Conservation (phyloP, 2,113 vertebrate species). For the Brachyhypopomus occidentalis region DNA sequence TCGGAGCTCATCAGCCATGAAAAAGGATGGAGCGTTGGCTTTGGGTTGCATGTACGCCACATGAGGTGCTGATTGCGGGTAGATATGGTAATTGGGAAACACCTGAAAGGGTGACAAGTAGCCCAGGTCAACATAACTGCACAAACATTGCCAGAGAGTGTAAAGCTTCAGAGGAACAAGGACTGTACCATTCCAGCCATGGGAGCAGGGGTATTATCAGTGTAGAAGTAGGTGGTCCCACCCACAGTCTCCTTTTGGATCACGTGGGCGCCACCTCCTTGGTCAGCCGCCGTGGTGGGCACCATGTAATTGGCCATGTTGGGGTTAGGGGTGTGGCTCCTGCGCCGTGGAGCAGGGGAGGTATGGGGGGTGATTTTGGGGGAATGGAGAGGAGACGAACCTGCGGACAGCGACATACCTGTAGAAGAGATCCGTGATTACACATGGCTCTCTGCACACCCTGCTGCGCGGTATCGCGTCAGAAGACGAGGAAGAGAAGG, state of each 20-base stretch:
- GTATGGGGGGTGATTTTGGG: constrained; percentile 99
- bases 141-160: not conserved
- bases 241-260: constrained; percentile 99
- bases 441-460: not conserved
- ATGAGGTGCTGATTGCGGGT: constrained; percentile 94
- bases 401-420: constrained; percentile 98
- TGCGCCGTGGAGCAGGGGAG: constrained; percentile 92
- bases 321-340: constrained; percentile 98
- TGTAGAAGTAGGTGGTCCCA: constrained; percentile 98
- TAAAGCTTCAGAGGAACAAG: not conserved
- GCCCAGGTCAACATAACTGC: not conserved
- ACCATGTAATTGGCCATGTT: constrained; percentile 95
- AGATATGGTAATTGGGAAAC: constrained; percentile 98
- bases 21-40: constrained; percentile 98
- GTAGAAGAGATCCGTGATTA: constrained; percentile 32
- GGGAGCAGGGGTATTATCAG: constrained; percentile 92
- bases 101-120: constrained; percentile 75
- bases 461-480: no score
- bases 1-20: constrained; percentile 97
- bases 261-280: constrained; percentile 83
- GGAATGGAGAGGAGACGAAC: constrained; percentile 97
- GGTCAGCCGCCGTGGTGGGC: constrained; percentile 89
- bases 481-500: no score
- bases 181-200: constrained; percentile 90
- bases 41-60: constrained; percentile 99